Percentiles rank a stretch among this genome's conserved stretches.
phyloP scores from a whole-genome alignment of 2,113 vertebrate genomes.

The Perca fluviatilis region DNA sequence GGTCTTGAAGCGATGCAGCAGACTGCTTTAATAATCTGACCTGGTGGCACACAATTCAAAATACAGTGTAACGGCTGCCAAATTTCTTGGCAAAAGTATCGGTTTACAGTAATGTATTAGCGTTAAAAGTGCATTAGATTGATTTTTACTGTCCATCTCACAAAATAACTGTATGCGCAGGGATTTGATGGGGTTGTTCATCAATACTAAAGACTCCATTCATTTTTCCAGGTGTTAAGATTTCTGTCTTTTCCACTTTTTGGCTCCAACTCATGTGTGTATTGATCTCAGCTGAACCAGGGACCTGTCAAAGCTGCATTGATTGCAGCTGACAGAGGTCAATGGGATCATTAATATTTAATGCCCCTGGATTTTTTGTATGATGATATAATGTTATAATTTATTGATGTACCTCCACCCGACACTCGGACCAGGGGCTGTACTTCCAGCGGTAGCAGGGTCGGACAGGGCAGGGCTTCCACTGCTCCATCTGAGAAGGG shows the following conservation, averaged over 20 bases:
- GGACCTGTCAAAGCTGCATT: slow-evolving; percentile 33
- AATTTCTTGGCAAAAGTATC: slow-evolving; percentile 15
- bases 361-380: not conserved
- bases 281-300: slow-evolving; percentile 41
- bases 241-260: slow-evolving; percentile 30
- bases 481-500: slow-evolving; percentile 91
- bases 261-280: slow-evolving; percentile 15
- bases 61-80: slow-evolving; percentile 15
- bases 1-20: slow-evolving; percentile 11
- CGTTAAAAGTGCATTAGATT: slow-evolving; percentile 63
- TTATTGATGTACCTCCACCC: slow-evolving; percentile 88
- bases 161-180: slow-evolving; percentile 33
- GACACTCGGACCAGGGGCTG: slow-evolving; percentile 93
- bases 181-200: slow-evolving; percentile 55
- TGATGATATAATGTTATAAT: not conserved
- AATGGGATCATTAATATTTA: slow-evolving; percentile 35
- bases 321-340: slow-evolving; percentile 36
- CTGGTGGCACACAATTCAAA: slow-evolving; percentile 27
- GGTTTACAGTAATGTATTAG: slow-evolving; percentile 45
- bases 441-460: slow-evolving; percentile 97
- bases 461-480: slow-evolving; percentile 94
- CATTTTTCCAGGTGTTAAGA: slow-evolving; percentile 35
- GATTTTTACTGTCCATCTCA: slow-evolving; percentile 53
- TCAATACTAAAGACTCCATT: slow-evolving; percentile 64
- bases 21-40: slow-evolving; percentile 29